Conservation (phyloP, 2,888 invertebrate species). For the Bimastos eiseni region DNA sequence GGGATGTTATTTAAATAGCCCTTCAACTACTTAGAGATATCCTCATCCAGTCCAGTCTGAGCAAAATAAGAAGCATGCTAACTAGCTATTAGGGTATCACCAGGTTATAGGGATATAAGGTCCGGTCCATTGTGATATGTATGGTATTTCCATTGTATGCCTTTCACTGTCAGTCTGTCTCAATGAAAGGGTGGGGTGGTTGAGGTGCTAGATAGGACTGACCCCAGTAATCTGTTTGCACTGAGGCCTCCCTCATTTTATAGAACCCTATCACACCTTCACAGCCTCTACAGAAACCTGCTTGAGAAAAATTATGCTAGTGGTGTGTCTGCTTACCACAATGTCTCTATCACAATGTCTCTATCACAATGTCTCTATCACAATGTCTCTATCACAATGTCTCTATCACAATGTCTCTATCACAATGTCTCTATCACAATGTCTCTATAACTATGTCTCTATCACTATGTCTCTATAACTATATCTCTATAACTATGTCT, state of each 20-base stretch:
- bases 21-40: not conserved
- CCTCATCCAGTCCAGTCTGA: not conserved
- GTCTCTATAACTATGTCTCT: not conserved
- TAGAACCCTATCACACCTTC: not conserved
- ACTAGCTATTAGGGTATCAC: not conserved
- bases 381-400: not conserved
- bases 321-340: not conserved
- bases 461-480: not conserved
- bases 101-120: not conserved
- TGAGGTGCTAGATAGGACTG: not conserved
- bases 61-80: not conserved
- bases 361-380: not conserved
- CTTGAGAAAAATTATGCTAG: not conserved
- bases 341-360: not conserved
- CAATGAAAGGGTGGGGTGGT: not conserved
- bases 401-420: not conserved
- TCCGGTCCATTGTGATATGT: not conserved
- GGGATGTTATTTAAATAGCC: not conserved
- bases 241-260: not conserved
- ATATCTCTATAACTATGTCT: not conserved
- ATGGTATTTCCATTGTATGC: not conserved
- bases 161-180: not conserved
- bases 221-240: slow-evolving; percentile 13
- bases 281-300: not conserved
- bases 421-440: too few species aligned